phyloP scores from a whole-genome alignment of 2,113 vertebrate genomes.

The Xenus cinereus region DNA sequence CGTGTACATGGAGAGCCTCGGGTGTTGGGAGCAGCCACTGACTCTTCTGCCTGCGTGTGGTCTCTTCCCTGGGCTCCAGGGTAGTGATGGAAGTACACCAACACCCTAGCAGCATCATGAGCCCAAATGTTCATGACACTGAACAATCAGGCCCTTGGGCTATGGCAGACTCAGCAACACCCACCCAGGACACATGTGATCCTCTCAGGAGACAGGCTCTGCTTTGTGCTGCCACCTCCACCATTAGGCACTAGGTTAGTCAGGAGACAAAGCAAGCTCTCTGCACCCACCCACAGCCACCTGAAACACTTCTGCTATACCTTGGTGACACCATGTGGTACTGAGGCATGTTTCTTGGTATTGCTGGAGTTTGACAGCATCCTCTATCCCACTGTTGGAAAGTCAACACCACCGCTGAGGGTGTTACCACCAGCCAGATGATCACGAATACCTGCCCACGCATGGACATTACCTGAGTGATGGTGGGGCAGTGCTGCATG shows the following conservation, averaged over 20 bases:
- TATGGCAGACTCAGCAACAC: not conserved
- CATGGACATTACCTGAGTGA: not conserved
- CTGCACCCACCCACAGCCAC: not conserved
- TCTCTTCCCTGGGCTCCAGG: not conserved
- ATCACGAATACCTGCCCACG: accelerated
- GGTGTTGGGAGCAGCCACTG: not conserved
- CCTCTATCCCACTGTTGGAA: not conserved
- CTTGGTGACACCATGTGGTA: not conserved
- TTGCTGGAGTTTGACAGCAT: not conserved
- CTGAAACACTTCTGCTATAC: not conserved
- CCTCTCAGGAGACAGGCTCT: not conserved
- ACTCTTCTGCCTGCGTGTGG: not conserved
- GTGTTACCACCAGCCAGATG: not conserved
- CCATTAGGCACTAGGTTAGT: not conserved
- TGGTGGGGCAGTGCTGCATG: accelerated
- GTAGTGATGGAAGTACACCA: accelerated
- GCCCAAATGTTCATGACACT: too few relatives aligned
- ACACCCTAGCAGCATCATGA: not conserved
- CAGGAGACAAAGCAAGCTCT: not conserved
- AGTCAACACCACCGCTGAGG: accelerated
- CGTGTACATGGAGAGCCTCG: accelerated
- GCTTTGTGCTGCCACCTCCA: not conserved
- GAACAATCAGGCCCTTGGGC: not conserved
- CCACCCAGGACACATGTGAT: not conserved
- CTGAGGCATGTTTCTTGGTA: not conserved